Evolutionary conservation across 2,797 vertebrate species (phyloP), one percentile per base, ranked within the genome.

Genomic region (Gymnoscopelus microlampas): DNA sequence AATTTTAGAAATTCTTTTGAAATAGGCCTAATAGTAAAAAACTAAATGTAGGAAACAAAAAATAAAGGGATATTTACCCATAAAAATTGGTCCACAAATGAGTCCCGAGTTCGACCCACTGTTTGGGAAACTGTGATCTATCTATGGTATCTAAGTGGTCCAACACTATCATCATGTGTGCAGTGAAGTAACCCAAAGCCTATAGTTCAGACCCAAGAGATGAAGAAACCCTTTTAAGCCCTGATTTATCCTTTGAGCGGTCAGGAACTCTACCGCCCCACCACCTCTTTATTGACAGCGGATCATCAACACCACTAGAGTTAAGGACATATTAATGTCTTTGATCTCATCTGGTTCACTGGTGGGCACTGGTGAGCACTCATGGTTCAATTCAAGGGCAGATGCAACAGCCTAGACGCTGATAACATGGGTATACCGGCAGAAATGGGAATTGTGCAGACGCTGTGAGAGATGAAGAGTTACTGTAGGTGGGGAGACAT

Each of bases 141-240:
- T 44, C 39, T 8, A 8, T 44, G 39, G 39, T 10, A 44, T 44
- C 7, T 44, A 44, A 44, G 39, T 44, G 39, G 39, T 39, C 39
- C 39, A 7, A 39, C 6, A 39, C 5, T 8, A 39, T 7, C 6
- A 35, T 35, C 35, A 35, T 32, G 32, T 32, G 71, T 51, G 48
- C 71, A 44, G 53, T 68, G 72, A 74, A 68, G 29, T 57, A 44
- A 44, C 39, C 39, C 10, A 44, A 44, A 24, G 49, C 79, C 82
- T 85, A 19, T 85, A 19, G 55, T 15, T 76, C 3, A 63, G 5
- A 62, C 1, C 49, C 35, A 58, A 57, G 3, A 35, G 13, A 13
- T 29, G 32, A 15, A 49, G 44, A 29, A 32, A 57, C 26, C 23
- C 19, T 6, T 57, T 32, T 57, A 44, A 44, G 39, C 39, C 39